Evolutionary conservation across 2,113 vertebrate genomes (phyloP).

Genomic region (Tetrax tetrax): DNA sequence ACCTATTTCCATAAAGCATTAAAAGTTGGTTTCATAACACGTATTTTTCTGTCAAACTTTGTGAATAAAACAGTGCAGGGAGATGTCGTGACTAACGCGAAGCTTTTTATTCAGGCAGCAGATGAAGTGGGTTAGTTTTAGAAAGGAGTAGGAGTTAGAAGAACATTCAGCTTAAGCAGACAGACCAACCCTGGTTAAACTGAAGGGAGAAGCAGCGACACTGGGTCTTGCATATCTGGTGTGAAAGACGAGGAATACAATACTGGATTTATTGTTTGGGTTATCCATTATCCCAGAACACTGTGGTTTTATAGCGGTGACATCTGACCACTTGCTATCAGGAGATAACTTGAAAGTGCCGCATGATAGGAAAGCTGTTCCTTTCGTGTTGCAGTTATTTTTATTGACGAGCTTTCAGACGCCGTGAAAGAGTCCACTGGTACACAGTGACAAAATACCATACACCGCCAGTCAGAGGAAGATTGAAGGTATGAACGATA

Average conservation of each 20-base stretch:
- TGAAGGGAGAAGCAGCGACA: neutral
- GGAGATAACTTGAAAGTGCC: slow-evolving; percentile 54
- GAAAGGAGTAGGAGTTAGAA: slow-evolving; percentile 71
- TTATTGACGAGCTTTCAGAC: slow-evolving; percentile 62
- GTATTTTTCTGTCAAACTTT: slow-evolving; percentile 62
- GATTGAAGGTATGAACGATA: neutral
- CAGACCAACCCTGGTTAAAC: slow-evolving; percentile 50
- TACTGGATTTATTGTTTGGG: slow-evolving; percentile 16
- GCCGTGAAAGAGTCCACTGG: neutral
- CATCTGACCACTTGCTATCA: slow-evolving; percentile 30
- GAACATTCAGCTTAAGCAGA: slow-evolving; percentile 65
- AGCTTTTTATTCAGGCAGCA: slow-evolving; percentile 72
- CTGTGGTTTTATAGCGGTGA: slow-evolving; percentile 44
- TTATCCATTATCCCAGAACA: slow-evolving; percentile 59
- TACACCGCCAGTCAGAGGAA: neutral
- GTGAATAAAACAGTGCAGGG: slow-evolving; percentile 75
- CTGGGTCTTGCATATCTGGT: slow-evolving; percentile 15
- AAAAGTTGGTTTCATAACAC: slow-evolving; percentile 53
- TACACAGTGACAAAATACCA: neutral
- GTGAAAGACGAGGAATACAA: slow-evolving; percentile 51
- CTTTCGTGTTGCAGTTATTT: slow-evolving; percentile 62
- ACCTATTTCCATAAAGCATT: slow-evolving; percentile 26
- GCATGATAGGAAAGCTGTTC: neutral
- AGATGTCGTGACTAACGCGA: slow-evolving; percentile 63
- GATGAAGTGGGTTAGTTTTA: slow-evolving; percentile 74